Evolutionary conservation across 2,888 invertebrate species (phyloP), one percentile per base, ranked within the genome.

Genomic region (Synergus itoensis): DNA sequence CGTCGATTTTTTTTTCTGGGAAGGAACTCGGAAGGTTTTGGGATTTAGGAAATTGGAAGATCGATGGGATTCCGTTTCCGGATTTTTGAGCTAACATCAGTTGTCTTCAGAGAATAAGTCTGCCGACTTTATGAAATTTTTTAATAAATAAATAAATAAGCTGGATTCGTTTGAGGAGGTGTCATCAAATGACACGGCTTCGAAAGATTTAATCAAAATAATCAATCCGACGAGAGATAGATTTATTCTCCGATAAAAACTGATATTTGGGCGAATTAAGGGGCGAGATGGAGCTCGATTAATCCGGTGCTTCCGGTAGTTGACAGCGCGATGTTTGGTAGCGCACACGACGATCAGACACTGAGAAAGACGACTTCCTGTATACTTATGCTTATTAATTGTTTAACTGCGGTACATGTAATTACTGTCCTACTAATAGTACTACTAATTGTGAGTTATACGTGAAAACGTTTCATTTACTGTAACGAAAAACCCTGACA

Each of bases 401-500:
- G 90, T 91, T 91, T 90, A 91, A 87, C 87, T 90, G 91, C 88
- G 89, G 87, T 91, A 90, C 88, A 91, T 88, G 88, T 90, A 89
- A 90, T 90, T 90, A 90, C 90, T 90, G 90, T 88, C 84, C 91
- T 92, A 92, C 89, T 90, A 73, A 73, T 73, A 91, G 89, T 89
- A 88, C 91, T 91, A 92, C 91, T 92, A 92, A 89, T 91, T 91
- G 91, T 89, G 90, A 90, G 91, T 91, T 91, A 92, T 92, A 92
- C 87, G 89, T 91, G 90, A 91, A 88, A 92, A 91, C 85, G 88
- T 89, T 89, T 87, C 87, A 89, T 90, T 90, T 89, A 91, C 91
- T 92, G 92, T 91, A 92, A 92, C 91, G 88, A 86, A 92, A 92
- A 92, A 91, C 92, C 92, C 92, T 91, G 87, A 92, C 92, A 90